These are phyloP conservation scores for Lithobius niger DNA, from an alignment of 1,140 invertebrate species.

Conservation along the genomic window DNA sequence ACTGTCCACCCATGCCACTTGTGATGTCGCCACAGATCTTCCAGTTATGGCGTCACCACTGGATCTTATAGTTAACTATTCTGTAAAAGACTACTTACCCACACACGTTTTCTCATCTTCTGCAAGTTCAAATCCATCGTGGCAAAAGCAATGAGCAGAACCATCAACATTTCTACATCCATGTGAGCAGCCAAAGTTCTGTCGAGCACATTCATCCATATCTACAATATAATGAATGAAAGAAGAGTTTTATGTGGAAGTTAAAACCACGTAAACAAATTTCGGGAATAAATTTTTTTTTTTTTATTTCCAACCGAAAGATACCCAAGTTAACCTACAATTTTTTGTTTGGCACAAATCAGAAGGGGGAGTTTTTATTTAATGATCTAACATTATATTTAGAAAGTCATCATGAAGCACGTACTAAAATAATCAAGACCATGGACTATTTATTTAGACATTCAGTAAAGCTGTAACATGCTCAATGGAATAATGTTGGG, in stretches of 20 bases:
- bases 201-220: conserved; percentile 18
- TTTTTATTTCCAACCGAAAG: not conserved
- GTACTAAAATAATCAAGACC: no score
- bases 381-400: no score
- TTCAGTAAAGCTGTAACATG: conserved; percentile 18
- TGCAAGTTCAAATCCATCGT: not conserved
- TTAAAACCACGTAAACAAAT: not conserved
- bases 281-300: not conserved
- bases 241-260: not conserved
- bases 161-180: not conserved
- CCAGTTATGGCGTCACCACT: no score
- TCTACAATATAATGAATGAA: conserved; percentile 11
- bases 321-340: no score
- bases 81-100: no score
- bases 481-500: conserved; percentile 14
- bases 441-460: no score
- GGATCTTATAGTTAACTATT: no score
- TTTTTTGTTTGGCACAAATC: no score
- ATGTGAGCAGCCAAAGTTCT: conserved; percentile 12
- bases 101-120: conserved; percentile 3
- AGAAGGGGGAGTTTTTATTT: no score
- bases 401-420: no score
- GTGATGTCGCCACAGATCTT: no score
- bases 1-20: no score
- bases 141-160: not conserved